phyloP scores from a whole-genome alignment of 2,113 vertebrate species.

The Plestiodon gilberti region DNA sequence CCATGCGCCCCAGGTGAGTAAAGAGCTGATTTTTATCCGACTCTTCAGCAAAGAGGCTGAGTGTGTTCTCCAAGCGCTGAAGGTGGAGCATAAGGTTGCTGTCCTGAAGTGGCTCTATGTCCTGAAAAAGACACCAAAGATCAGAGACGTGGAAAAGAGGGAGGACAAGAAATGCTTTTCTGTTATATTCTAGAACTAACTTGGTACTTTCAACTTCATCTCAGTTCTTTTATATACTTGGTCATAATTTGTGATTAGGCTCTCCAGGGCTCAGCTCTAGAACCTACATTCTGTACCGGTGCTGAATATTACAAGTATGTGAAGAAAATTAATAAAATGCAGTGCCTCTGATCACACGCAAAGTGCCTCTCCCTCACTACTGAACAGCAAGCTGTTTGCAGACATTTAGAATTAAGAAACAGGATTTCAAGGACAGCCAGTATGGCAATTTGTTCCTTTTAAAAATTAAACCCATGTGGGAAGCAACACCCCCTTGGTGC shows the following conservation, averaged over 20 bases:
- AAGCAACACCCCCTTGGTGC: not conserved
- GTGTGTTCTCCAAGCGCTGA: constrained; percentile 90
- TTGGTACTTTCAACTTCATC: not conserved
- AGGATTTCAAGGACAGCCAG: not conserved
- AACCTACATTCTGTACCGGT: not conserved
- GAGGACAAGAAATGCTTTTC: not conserved
- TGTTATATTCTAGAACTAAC: not conserved
- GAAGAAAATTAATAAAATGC: not conserved
- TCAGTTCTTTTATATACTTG: not conserved
- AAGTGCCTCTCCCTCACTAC: not conserved
- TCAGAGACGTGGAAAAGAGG: not conserved
- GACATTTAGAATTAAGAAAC: not conserved
- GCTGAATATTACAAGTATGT: not conserved
- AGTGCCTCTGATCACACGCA: not conserved
- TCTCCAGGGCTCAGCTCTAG: not conserved
- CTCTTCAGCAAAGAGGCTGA: constrained; percentile 92
- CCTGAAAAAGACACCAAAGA: constrained; percentile 42
- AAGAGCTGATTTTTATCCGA: constrained; percentile 92
- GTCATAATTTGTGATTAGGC: not conserved
- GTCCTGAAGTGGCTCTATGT: constrained; percentile 76
- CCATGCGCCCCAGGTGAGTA: constrained; percentile 93
- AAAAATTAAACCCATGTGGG: not conserved
- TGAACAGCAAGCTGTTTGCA: not conserved
- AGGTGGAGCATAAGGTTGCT: constrained; percentile 88
- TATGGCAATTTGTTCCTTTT: not conserved